Conservation (phyloP, 2,888 invertebrate genomes). For the Microctonus brassicae region DNA sequence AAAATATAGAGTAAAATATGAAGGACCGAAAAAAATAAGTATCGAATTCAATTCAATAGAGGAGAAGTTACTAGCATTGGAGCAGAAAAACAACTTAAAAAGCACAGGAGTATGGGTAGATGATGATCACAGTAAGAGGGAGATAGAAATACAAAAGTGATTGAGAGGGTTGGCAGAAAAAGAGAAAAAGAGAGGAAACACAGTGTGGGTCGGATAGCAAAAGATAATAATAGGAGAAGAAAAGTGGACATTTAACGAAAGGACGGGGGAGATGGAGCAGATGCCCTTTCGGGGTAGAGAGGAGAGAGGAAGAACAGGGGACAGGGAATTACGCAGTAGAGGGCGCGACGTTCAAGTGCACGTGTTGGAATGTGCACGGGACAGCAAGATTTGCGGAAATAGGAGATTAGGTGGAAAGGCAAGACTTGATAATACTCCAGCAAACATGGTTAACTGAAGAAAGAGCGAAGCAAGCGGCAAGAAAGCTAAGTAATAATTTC, state of each 20-base stretch:
- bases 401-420: neutral
- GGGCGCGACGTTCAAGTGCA: neutral
- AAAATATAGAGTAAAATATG: neutral
- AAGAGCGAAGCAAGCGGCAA: neutral
- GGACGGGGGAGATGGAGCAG: slow-evolving; percentile 7
- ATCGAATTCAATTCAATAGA: neutral
- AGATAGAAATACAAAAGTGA: slow-evolving; percentile 21
- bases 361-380: slow-evolving; percentile 28
- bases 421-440: slow-evolving; percentile 29
- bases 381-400: neutral
- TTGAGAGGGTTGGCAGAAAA: neutral
- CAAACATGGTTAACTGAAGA: slow-evolving; percentile 31
- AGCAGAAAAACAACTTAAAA: neutral
- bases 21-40: neutral
- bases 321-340: neutral
- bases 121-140: slow-evolving; percentile 24
- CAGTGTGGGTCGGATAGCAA: slow-evolving; percentile 3
- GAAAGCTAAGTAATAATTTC: neutral
- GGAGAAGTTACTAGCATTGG: slow-evolving; percentile 13
- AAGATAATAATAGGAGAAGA: neutral
- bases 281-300: slow-evolving; percentile 22
- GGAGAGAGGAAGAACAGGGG: neutral
- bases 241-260: slow-evolving; percentile 28
- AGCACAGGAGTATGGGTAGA: neutral
- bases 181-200: slow-evolving; percentile 6